Base-by-base conservation (phyloP, 2,797 vertebrate species). In the Hippopotamyrus pictus region DNA sequence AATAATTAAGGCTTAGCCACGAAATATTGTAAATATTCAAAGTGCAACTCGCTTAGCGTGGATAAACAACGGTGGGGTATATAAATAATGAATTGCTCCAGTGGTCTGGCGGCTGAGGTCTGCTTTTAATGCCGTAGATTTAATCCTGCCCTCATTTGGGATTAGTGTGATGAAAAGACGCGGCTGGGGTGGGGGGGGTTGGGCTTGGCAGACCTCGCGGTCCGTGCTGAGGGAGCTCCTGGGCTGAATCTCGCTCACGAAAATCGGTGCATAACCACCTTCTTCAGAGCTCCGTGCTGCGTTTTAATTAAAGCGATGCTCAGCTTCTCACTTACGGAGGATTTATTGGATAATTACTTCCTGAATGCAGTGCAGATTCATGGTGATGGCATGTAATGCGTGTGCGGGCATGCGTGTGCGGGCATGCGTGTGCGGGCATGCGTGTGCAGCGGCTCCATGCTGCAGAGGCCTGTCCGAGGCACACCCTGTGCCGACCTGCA, bases 271-370 rank as follows among this genome's bases (percentile, higher is more conserved):
- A 50, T 25, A 11, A 33, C 6, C 37, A 50, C 88, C 88, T 51
- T 22, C 79, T 22, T 69, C 84, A 46, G 19, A 86, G 41, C 48
- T 51, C 57, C 53, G 29, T 44, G 46, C 79, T 33, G 79, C 29
- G 41, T 69, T 89, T 89, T 86, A 89, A 89, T 89, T 89, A 89
- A 86, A 85, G 22, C 19, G 54, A 84, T 50, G 33, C 79, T 86
- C 82, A 51, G 25, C 57, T 62, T 19, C 54, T 85, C 14, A 44
- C 88, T 89, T 51, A 57, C 44, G 29, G 62, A 51, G 41, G 88
- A 89, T 89, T 89, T 89, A 86, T 89, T 48, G 88, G 88, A 89
- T 89, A 89, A 89, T 85, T 89, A 89, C 79, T 65, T 84, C 59
- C 57, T 65, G 22, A 62, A 85, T 65, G 57, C 22, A 33, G 29